Evolutionary conservation across 1,140 invertebrate species (phyloP), one percentile per base, ranked within the genome.

Genomic region (Lethrus apterus): DNA sequence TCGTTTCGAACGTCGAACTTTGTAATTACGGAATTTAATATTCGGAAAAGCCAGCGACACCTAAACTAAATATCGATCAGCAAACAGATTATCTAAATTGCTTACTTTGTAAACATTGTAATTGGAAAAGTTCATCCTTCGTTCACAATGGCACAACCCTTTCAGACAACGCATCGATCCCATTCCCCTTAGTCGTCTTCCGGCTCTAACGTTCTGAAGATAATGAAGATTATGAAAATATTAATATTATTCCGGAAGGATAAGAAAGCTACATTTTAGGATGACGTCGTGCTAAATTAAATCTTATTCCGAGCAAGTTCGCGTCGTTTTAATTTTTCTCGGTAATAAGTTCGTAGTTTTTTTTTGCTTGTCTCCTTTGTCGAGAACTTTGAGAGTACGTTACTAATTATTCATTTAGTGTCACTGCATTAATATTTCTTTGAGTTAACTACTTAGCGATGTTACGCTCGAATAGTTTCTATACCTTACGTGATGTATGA

Each of bases 81-180:
- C 47, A 58, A 58, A 58, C 56, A 58, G 56, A 58, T 58, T 58
- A 58, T 58, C 56, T 56, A 58, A 56, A 58, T 55, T 58, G 56
- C 51, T 58, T 58, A 56, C 54, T 58, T 52, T 55, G 51, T 54
- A 58, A 58, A 58, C 56, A 58, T 46, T 52, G 48, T 56, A 58
- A 55, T 58, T 57, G 56, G 56, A 57, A 57, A 57, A 57, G 52
- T 57, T 57, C 52, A 46, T 49, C 44, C 50, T 46, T 36, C 35
- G 5, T 33, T 26, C n/a, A 41, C 38, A 41, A 41, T 29, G 19
- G 20, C 38, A 26, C 23, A n/a, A 26, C n/a, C 38, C 13, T 26
- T 24, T 26, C 9, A 11, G 20, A 14, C 21, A 14, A 26, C 17
- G n/a, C n/a, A n/a, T n/a, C n/a, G n/a, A n/a, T n/a, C n/a, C 19